Evolutionary conservation across 2,888 invertebrate species (phyloP).

Genomic region (Microdon myrmicae): DNA sequence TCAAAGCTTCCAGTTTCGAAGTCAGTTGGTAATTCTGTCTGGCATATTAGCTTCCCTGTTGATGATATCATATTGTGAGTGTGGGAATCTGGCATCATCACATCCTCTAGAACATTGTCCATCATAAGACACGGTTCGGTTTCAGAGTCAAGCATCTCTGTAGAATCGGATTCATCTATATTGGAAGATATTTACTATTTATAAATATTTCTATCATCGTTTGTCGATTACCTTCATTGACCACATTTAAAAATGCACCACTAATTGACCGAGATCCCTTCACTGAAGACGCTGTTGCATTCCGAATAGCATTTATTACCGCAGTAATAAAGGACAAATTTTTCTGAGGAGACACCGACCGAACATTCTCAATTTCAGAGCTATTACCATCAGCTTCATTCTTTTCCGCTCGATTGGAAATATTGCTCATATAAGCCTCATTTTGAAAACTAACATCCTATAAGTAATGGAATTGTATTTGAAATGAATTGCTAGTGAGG

Average conservation of each 20-base stretch:
- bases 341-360: slow-evolving; percentile 71
- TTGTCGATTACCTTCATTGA: slow-evolving; percentile 58
- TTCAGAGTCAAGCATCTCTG: slow-evolving; percentile 83
- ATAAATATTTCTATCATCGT: neutral
- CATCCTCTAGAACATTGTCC: slow-evolving; percentile 78
- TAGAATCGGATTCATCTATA: slow-evolving; percentile 77
- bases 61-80: slow-evolving; percentile 77
- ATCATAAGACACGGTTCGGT: slow-evolving; percentile 85
- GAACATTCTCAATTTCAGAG: slow-evolving; percentile 59
- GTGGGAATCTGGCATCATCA: slow-evolving; percentile 73
- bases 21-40: slow-evolving; percentile 67
- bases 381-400: slow-evolving; percentile 54
- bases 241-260: slow-evolving; percentile 57
- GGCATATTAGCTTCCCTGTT: slow-evolving; percentile 69
- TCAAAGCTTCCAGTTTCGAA: slow-evolving; percentile 68
- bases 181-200: too few species aligned
- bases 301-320: slow-evolving; percentile 77
- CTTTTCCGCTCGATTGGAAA: slow-evolving; percentile 75
- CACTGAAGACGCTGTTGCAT: slow-evolving; percentile 67
- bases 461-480: slow-evolving; percentile 24
- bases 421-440: slow-evolving; percentile 79
- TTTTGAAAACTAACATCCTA: slow-evolving; percentile 83
- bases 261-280: slow-evolving; percentile 62
- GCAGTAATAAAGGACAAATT: slow-evolving; percentile 78
- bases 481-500: slow-evolving; percentile 2